A percentile compares a stretch with the other conserved stretches of the same genome.
Evolutionary conservation across 2,113 vertebrate genomes (phyloP).

Genomic region (Myanophis thanlyinensis): DNA sequence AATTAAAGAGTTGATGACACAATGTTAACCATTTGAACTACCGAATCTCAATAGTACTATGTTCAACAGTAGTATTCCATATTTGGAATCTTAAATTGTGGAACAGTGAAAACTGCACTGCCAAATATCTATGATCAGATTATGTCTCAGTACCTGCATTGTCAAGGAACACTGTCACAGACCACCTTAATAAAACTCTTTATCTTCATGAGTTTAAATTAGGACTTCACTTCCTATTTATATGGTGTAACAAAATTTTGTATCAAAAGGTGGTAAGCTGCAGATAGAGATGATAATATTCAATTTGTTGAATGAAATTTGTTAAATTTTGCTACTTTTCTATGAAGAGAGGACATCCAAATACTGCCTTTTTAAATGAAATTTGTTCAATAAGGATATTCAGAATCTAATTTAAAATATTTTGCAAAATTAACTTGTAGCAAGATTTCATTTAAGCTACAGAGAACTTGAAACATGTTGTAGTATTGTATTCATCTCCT

Average conservation of each 20-base stretch:
- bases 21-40: neutral
- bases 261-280: neutral
- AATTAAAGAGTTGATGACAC: neutral
- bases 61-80: neutral
- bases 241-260: neutral
- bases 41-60: no score
- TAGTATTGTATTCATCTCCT: slow-evolving; percentile 81
- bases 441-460: slow-evolving; percentile 31
- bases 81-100: neutral
- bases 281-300: neutral
- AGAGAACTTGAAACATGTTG: slow-evolving; percentile 80
- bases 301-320: neutral
- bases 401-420: neutral
- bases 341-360: neutral
- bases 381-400: neutral
- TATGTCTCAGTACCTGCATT: neutral
- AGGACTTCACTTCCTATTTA: neutral
- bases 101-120: neutral
- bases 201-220: neutral
- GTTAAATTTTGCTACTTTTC: neutral
- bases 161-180: neutral
- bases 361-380: neutral
- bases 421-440: neutral
- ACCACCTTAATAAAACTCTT: neutral
- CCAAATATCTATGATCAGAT: neutral